Base-by-base conservation (phyloP, 2,113 vertebrate genomes). In the Odobenus rosmarus region DNA sequence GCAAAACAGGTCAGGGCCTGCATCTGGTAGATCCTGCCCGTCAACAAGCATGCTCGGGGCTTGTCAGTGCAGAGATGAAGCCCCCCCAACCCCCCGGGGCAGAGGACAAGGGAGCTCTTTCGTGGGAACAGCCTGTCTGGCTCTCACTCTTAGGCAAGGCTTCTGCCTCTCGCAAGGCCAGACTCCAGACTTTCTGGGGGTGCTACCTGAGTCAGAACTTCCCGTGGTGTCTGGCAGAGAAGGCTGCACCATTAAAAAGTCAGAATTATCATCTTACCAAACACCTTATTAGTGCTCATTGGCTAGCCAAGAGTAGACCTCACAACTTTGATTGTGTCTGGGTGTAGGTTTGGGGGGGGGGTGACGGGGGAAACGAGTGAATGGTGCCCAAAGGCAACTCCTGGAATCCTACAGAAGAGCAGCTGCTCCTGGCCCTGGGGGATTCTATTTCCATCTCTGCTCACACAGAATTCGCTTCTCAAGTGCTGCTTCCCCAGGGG, bases 371-470 rank as follows among this genome's bases (percentile, higher is more conserved):
- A 49, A 39, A 36, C 10, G 11, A 53, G n/a, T 5, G 3, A 79
- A 24, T 1, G 19, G 49, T 7, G 4, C 24, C 81, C 76, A 67
- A 55, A 80, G 71, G 91, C 91, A 84, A 36, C 77, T 82, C 69
- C 88, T 80, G 69, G 88, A 92, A 87, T 59, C 79, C 55, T 13
- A 55, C 11, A 39, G 72, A 85, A 59, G 13, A 90, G 69, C 84
- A 87, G 89, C 88, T 92, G 96, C 89, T 93, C 55, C 79, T 2
- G 24, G 77, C 69, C 13, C 79, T 28, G 55, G 81, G 53, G 49
- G 42, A 82, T 84, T 96, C 90, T 77, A 93, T 90, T 87, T 93
- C 94, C 95, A 90, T 81, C 92, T 85, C 84, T 13, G 24, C 76
- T 94, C 76, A 95, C 15, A 51, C 61, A 3, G 59, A 86, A 96